Base-by-base conservation (phyloP, 2,888 invertebrate genomes). In the Pollenia amentaria region DNA sequence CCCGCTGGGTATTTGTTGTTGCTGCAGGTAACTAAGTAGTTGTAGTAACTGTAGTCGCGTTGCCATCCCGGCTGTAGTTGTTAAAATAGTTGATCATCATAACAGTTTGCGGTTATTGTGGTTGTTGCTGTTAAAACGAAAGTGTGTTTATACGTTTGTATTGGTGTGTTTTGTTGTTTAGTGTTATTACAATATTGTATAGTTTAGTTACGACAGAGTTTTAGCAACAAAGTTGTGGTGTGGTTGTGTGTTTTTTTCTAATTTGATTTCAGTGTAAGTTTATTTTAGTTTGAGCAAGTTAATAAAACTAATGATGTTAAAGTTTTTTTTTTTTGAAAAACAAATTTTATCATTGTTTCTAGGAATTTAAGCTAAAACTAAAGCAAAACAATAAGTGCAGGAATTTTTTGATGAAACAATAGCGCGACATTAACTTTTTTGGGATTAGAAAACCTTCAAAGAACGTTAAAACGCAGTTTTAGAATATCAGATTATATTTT, bases 81-180 rank as follows among this genome's bases (percentile, higher is more conserved):
- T 62, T 40, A 62, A 53, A 73, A 55, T 69, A 80, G 80, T 80
- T 76, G 75, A 76, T 80, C 72, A 73, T 72, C 80, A 80, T 80
- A 72, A 80, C 64, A 73, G 73, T 80, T 80, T 80, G 80, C 51
- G 79, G 72, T 80, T 64, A 70, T 64, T 72, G 79, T 46, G 80
- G 80, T 72, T 70, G 72, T 67, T 57, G 51, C 72, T 67, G 64
- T 76, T 65, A 65, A 76, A 65, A 44, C 76, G 76, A 65, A 65
- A 70, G 40, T 53, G 9, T 65, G 29, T 64, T 51, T 10, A 2
- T 12, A 14, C 16, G 0, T 46, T 12, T 42, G 42, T 70, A 40
- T 18, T 38, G 14, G n/a, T 60, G n/a, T 62, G 14, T 18, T 2
- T 62, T 4, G 18, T 2, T 38, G 46, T 65, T 38, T 0, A 42